Percentiles rank a stretch among this genome's conserved stretches.
Evolutionary conservation across 2,797 vertebrate genomes (phyloP).

Genomic region (Ctenopoma kingsleyae): DNA sequence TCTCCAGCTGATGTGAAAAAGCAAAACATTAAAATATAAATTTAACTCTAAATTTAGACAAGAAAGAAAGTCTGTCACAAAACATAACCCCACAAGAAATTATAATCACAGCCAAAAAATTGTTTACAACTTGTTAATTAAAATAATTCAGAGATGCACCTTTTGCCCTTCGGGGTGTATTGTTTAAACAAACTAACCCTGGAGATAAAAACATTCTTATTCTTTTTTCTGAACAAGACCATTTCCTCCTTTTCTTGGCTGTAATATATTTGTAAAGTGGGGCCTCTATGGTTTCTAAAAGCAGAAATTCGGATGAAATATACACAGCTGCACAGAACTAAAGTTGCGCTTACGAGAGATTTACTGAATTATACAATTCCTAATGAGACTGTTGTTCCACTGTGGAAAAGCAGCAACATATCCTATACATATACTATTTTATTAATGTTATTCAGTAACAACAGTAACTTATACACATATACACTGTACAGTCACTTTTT

Average conservation of each 20-base stretch:
- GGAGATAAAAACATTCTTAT: background rate
- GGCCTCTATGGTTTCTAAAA: background rate
- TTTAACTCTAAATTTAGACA: background rate
- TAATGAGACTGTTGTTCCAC: background rate
- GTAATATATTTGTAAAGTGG: background rate
- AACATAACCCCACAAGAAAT: background rate
- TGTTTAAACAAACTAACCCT: background rate
- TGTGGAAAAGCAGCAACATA: background rate
- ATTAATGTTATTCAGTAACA: slow-evolving; percentile 2
- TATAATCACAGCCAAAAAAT: background rate
- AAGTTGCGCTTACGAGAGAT: background rate
- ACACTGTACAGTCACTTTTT: slow-evolving; percentile 3
- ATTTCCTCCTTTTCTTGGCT: background rate
- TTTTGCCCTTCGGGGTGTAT: background rate
- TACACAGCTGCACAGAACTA: background rate
- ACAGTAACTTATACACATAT: background rate
- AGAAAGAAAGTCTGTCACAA: background rate
- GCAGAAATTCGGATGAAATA: background rate
- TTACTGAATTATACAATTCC: background rate
- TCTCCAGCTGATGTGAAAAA: background rate
- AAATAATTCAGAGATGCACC: background rate
- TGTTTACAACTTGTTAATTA: background rate
- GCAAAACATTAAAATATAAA: slow-evolving; percentile 3
- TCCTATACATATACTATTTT: background rate
- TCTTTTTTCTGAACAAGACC: background rate